A percentile compares a stretch with the other conserved stretches of the same genome.
phyloP scores from a whole-genome alignment of 2,888 invertebrate species.

The Coleophora flavipennella region DNA sequence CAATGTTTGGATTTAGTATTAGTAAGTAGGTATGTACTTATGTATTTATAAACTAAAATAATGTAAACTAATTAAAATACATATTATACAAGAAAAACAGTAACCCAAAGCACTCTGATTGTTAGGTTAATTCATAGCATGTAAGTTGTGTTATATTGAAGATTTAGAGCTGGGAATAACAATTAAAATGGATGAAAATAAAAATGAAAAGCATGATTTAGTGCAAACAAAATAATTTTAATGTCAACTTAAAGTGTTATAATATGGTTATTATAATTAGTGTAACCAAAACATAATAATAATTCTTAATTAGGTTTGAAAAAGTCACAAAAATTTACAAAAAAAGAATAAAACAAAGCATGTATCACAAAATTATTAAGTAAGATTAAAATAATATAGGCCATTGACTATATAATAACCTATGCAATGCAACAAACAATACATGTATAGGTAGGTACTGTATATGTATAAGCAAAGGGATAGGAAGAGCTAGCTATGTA shows the following conservation, averaged over 20 bases:
- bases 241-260: not conserved
- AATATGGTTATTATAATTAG: too few species aligned
- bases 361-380: constrained; percentile 5
- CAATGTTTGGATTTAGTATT: too few species aligned
- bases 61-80: too few species aligned
- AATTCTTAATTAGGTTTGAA: too few species aligned
- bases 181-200: not conserved
- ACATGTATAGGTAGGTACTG: not conserved
- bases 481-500: constrained; percentile 10
- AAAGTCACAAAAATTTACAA: not conserved
- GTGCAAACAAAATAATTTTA: constrained; percentile 7
- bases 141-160: too few species aligned
- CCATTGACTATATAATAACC: constrained; percentile 1
- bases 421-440: not conserved
- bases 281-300: too few species aligned
- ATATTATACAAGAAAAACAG: constrained; percentile 1
- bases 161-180: too few species aligned
- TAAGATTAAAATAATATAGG: constrained; percentile 1
- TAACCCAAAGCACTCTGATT: not conserved
- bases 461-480: constrained; percentile 2
- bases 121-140: too few species aligned
- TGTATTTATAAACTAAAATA: too few species aligned
- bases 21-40: too few species aligned
- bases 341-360: constrained; percentile 4
- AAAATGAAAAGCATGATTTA: constrained; percentile 9